These are phyloP conservation scores for Tachina lurida DNA, from an alignment of 2,888 invertebrate species.

Conservation along the genomic window DNA sequence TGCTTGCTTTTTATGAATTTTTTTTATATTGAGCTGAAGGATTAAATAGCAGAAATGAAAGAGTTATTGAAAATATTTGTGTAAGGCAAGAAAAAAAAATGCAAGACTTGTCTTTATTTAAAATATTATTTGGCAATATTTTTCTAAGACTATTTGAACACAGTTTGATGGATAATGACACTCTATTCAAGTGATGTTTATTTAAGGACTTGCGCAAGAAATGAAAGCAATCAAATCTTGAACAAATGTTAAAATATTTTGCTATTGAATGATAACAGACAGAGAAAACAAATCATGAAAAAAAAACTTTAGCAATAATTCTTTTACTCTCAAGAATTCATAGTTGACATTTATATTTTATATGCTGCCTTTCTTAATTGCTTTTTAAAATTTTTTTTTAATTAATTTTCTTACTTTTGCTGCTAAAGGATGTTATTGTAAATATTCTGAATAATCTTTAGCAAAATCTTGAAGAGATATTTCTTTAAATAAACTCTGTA, in stretches of 20 bases:
- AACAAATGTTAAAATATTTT: slow-evolving; percentile 47
- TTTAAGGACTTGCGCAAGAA: slow-evolving; percentile 21
- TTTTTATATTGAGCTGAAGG: slow-evolving; percentile 49
- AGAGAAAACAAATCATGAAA: background rate
- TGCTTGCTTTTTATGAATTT: background rate
- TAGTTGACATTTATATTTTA: slow-evolving; percentile 27
- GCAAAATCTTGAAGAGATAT: slow-evolving; percentile 49
- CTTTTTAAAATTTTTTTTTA: background rate
- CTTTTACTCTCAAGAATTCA: slow-evolving; percentile 24
- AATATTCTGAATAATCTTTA: slow-evolving; percentile 38
- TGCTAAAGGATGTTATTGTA: slow-evolving; percentile 15
- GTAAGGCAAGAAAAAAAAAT: background rate
- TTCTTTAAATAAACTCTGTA: slow-evolving; percentile 10
- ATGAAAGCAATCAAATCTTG: slow-evolving; percentile 20
- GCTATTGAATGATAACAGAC: no score
- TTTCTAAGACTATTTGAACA: slow-evolving; percentile 29
- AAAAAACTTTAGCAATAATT: background rate
- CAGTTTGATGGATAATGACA: slow-evolving; percentile 20
- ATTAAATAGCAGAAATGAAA: slow-evolving; percentile 29
- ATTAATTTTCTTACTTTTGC: slow-evolving; percentile 10
- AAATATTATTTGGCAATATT: slow-evolving; percentile 55
- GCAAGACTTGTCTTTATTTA: background rate
- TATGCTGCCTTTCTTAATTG: slow-evolving; percentile 38
- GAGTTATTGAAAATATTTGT: slow-evolving; percentile 44
- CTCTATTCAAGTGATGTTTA: slow-evolving; percentile 28